Percentiles rank a stretch among this genome's conserved stretches.
phyloP scores from a whole-genome alignment of 2,888 invertebrate species.

The Polydrusus tereticollis region DNA sequence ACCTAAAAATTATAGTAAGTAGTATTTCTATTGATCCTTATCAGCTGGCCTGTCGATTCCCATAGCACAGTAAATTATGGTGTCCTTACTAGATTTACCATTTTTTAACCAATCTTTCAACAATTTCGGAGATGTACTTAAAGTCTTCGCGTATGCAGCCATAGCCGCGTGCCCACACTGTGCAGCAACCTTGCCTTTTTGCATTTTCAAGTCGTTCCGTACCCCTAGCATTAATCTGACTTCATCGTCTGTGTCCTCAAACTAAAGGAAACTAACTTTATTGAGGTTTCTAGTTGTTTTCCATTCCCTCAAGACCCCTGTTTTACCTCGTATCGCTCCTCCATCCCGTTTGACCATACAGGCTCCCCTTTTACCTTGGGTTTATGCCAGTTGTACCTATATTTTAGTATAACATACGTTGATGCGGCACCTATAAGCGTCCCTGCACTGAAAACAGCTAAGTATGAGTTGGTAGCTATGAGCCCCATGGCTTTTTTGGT shows the following conservation, averaged over 20 bases:
- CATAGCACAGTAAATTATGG: not conserved
- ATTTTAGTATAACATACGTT: slow-evolving; percentile 58
- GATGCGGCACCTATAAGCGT: slow-evolving; percentile 61
- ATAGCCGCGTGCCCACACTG: slow-evolving; percentile 97
- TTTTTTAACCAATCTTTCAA: slow-evolving; percentile 71
- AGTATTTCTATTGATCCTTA: not conserved
- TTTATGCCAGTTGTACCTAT: slow-evolving; percentile 44
- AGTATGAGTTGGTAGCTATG: slow-evolving; percentile 58
- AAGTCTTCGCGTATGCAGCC: slow-evolving; percentile 82
- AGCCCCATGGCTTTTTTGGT: slow-evolving; percentile 58
- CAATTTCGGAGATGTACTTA: slow-evolving; percentile 73
- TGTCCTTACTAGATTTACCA: slow-evolving; percentile 52
- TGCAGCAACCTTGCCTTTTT: slow-evolving; percentile 94
- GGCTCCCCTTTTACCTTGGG: slow-evolving; percentile 45
- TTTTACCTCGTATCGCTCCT: slow-evolving; percentile 62
- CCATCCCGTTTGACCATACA: slow-evolving; percentile 59
- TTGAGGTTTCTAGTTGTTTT: no score
- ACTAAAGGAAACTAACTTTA: slow-evolving; percentile 56
- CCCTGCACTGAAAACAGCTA: slow-evolving; percentile 61
- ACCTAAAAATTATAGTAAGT: slow-evolving; percentile 63
- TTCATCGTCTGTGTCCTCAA: slow-evolving; percentile 68
- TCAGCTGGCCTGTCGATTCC: no score
- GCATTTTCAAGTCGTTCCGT: slow-evolving; percentile 92
- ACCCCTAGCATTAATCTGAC: slow-evolving; percentile 90
- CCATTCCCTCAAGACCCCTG: slow-evolving; percentile 69